These are phyloP conservation scores for Zeus faber DNA, from an alignment of 2,113 vertebrate species.

Conservation along the genomic window DNA sequence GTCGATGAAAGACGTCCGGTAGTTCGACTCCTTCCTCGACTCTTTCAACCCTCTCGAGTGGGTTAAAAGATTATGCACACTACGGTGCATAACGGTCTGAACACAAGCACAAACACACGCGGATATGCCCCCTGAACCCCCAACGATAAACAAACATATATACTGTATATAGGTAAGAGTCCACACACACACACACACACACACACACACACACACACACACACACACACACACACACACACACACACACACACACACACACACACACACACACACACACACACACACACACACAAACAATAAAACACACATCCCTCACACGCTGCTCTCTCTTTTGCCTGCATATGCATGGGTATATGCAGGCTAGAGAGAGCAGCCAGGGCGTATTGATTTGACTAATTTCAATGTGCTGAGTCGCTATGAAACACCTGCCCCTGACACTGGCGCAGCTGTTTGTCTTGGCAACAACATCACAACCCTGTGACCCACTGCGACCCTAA, in stretches of 20 bases:
- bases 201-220: constrained; percentile 8
- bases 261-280: constrained; percentile 10
- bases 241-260: constrained; percentile 8
- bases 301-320: background rate
- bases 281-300: constrained; percentile 1
- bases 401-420: constrained; percentile 62
- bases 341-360: constrained; percentile 13
- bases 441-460: constrained; percentile 73
- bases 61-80: no score
- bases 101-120: no score
- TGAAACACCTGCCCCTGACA: constrained; percentile 69
- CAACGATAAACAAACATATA: constrained; percentile 17
- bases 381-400: constrained; percentile 67
- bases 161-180: background rate
- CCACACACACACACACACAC: constrained; percentile 4
- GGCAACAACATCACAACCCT: constrained; percentile 64
- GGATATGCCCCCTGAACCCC: no score
- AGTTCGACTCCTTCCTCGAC: no score
- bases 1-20: no score
- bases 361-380: constrained; percentile 15
- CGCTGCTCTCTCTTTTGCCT: background rate
- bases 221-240: constrained; percentile 3
- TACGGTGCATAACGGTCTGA: no score
- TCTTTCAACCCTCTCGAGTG: no score
- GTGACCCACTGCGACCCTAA: constrained; percentile 65